Conservation (phyloP, 2,797 vertebrate genomes). For the Morelia viridis region DNA sequence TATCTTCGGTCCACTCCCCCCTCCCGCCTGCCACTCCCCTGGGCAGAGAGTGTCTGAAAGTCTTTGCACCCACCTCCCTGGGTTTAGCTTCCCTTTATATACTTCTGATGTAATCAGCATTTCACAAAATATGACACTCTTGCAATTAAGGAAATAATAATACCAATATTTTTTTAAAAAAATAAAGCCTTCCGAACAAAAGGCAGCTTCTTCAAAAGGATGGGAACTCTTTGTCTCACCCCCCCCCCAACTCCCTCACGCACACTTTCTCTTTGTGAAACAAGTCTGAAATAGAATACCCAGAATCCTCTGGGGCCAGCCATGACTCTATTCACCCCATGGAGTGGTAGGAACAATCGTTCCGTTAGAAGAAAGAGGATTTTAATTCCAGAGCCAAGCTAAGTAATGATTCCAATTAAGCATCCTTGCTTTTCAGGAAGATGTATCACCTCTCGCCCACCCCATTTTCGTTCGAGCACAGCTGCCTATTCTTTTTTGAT, state of each 20-base stretch:
- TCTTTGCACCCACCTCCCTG: not conserved
- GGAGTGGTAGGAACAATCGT: slow-evolving; percentile 58
- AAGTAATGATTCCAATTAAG: slow-evolving; percentile 65
- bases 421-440: slow-evolving; percentile 52
- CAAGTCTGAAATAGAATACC: not conserved
- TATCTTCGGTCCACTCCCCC: not conserved
- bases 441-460: slow-evolving; percentile 25
- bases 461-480: slow-evolving; percentile 41
- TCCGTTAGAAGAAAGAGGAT: slow-evolving; percentile 47
- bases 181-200: not conserved
- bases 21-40: not conserved
- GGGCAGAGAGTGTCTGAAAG: not conserved
- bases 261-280: accelerated
- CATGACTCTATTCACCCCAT: slow-evolving; percentile 50
- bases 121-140: not conserved
- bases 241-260: no score
- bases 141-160: accelerated
- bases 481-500: slow-evolving; percentile 44
- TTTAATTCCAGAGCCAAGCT: slow-evolving; percentile 68
- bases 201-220: accelerated
- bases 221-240: not conserved
- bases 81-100: not conserved
- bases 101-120: not conserved
- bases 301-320: slow-evolving; percentile 28
- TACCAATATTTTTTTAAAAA: not conserved